A percentile compares a stretch with the other conserved stretches of the same genome.
These are phyloP conservation scores for Aegotheles bennettii DNA, from an alignment of 2,113 vertebrate genomes.

Conservation along the genomic window DNA sequence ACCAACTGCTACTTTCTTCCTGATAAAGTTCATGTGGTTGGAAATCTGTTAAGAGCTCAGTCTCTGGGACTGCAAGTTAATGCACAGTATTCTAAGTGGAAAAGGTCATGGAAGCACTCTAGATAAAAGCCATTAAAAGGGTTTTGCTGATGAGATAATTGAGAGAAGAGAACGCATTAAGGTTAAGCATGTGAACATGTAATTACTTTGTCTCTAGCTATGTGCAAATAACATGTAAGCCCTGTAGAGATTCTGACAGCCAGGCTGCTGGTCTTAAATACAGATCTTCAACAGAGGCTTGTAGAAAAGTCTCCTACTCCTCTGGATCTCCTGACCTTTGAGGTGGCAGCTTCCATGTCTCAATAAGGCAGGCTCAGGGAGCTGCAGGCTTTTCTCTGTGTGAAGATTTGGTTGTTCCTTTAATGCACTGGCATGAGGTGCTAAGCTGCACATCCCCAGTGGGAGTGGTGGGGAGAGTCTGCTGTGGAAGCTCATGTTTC, in stretches of 20 bases:
- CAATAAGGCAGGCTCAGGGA: neutral
- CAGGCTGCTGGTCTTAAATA: neutral
- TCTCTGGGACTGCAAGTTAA: neutral
- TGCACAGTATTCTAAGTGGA: constrained; percentile 2
- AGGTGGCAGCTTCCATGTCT: neutral
- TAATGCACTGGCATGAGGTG: neutral
- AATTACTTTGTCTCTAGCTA: neutral
- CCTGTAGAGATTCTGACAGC: neutral
- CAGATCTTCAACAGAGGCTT: neutral
- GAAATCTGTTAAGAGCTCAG: neutral
- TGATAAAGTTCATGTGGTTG: neutral
- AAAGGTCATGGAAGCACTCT: constrained; percentile 50
- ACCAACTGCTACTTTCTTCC: neutral
- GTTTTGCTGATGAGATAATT: constrained; percentile 26
- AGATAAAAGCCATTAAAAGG: constrained; percentile 55
- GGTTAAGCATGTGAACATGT: constrained; percentile 19
- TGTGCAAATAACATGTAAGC: constrained; percentile 32
- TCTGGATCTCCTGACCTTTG: neutral
- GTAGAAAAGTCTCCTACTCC: neutral
- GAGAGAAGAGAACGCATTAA: neutral
- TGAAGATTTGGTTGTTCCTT: neutral
- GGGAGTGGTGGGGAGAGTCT: fast-evolving
- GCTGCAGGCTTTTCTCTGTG: neutral
- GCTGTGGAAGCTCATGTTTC: fast-evolving
- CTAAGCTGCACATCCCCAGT: neutral